Evolutionary conservation across 2,113 vertebrate species (phyloP), one percentile per base, ranked within the genome.

Genomic region (Aythya baeri): DNA sequence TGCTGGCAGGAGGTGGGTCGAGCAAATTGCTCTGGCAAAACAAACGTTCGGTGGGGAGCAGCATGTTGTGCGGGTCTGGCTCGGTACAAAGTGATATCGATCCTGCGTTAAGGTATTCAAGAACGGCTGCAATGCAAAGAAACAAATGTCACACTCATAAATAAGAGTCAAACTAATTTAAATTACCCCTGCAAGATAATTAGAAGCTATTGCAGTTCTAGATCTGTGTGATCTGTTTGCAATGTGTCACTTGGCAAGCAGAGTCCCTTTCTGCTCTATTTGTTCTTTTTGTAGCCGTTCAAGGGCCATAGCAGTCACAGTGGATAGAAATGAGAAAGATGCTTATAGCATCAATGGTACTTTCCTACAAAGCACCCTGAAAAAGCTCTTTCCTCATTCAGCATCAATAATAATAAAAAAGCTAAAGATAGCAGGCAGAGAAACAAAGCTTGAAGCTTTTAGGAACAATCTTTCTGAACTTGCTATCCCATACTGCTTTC

Each of bases 141-240:
- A 95, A 96, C 91, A 95, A 93, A 93, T 93, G 91, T 83, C 91
- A 86, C 59, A 6, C 67, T 82, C 76, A 74, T 88, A 96, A 95
- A 92, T 95, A 92, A 75, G 83, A 74, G 68, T 68, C 83, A 74
- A 65, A 81, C 57, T 88, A 58, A 89, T 94, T 93, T 75, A 71
- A 96, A 86, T 95, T 91, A 80, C 43, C 57, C 38, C 58, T 91
- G 86, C 43, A 81, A 94, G 88, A 86, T 65, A 94, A 90, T 93
- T 75, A 86, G 73, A 88, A 84, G 54, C 41, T 90, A 41, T 68
- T 90, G 49, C 73, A 70, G 49, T 31, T 52, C 83, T 89, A 77
- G 27, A 55, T 73, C 50, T 4, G 3, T 1, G 2, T 80, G 63
- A 3, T 27, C 46, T 59, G 50, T 55, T 62, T 66, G 61, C 86